These are phyloP conservation scores for Chaitophorus viminalis DNA, from an alignment of 2,888 invertebrate genomes.

Conservation along the genomic window DNA sequence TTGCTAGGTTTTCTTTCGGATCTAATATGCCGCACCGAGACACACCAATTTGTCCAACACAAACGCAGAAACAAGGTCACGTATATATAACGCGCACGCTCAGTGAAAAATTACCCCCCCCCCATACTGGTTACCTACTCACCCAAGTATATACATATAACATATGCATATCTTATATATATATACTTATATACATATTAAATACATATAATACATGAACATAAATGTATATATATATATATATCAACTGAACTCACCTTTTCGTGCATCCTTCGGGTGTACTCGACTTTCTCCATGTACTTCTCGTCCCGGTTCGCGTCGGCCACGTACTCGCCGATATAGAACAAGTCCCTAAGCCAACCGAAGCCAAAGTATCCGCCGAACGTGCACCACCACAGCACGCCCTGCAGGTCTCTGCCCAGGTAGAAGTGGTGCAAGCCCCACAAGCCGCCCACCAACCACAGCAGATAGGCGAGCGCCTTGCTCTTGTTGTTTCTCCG, in stretches of 20 bases:
- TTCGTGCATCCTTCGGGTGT: slow-evolving; percentile 72
- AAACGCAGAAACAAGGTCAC: too few relatives aligned
- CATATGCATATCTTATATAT: too few relatives aligned
- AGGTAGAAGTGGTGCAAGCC: slow-evolving; percentile 93
- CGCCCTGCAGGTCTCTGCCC: slow-evolving; percentile 87
- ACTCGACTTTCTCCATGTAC: slow-evolving; percentile 74
- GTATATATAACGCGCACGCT: too few relatives aligned
- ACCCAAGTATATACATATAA: too few relatives aligned
- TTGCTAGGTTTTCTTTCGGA: too few relatives aligned
- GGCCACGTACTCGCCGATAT: slow-evolving; percentile 85
- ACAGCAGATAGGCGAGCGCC: slow-evolving; percentile 80
- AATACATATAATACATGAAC: too few relatives aligned
- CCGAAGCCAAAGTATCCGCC: slow-evolving; percentile 88
- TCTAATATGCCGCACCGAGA: too few relatives aligned
- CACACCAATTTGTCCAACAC: too few relatives aligned
- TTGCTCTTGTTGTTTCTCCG: slow-evolving; percentile 68
- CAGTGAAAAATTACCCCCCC: too few relatives aligned
- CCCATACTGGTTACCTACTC: too few relatives aligned
- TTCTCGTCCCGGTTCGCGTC: slow-evolving; percentile 81
- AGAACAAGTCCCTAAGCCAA: slow-evolving; percentile 86
- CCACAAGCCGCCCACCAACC: slow-evolving; percentile 88
- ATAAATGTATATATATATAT: too few relatives aligned
- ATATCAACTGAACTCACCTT: slow-evolving; percentile 76
- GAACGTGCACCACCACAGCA: slow-evolving; percentile 87
- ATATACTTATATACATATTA: too few relatives aligned